Percentiles rank a stretch among this genome's conserved stretches.
phyloP scores from a whole-genome alignment of 2,113 vertebrate species.

The Climacteris rufus region DNA sequence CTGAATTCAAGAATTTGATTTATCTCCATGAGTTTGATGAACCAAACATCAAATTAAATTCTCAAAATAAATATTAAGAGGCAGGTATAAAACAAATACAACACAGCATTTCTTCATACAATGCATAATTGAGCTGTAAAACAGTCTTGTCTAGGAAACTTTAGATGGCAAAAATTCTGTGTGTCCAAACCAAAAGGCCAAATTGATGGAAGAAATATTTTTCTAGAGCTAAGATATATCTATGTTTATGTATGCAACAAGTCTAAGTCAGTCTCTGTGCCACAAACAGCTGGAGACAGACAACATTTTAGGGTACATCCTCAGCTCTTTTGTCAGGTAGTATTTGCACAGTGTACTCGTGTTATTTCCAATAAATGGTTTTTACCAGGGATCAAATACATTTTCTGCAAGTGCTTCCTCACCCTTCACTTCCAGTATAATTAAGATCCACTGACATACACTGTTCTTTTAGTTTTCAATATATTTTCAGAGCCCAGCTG shows the following conservation, averaged over 20 bases:
- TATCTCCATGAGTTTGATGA: background rate
- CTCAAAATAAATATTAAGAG: background rate
- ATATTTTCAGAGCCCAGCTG: background rate
- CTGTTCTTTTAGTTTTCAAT: background rate
- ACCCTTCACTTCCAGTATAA: background rate
- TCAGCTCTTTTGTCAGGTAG: constrained; percentile 54
- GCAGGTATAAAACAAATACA: background rate
- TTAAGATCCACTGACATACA: background rate
- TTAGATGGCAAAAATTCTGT: background rate
- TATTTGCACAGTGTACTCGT: background rate
- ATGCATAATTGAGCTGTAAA: background rate
- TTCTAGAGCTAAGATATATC: background rate
- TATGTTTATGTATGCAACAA: background rate
- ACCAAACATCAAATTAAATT: background rate
- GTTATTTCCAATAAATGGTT: background rate
- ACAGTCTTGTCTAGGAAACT: background rate
- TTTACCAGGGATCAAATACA: background rate
- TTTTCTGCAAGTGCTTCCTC: background rate
- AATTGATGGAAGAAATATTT: background rate
- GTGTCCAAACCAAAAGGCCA: background rate
- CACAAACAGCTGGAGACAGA: background rate
- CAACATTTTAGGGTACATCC: background rate
- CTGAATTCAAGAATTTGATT: background rate
- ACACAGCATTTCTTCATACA: background rate
- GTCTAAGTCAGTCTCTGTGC: background rate